Base-by-base conservation (phyloP, 2,113 vertebrate species). In the Thalassarche chlororhynchos region DNA sequence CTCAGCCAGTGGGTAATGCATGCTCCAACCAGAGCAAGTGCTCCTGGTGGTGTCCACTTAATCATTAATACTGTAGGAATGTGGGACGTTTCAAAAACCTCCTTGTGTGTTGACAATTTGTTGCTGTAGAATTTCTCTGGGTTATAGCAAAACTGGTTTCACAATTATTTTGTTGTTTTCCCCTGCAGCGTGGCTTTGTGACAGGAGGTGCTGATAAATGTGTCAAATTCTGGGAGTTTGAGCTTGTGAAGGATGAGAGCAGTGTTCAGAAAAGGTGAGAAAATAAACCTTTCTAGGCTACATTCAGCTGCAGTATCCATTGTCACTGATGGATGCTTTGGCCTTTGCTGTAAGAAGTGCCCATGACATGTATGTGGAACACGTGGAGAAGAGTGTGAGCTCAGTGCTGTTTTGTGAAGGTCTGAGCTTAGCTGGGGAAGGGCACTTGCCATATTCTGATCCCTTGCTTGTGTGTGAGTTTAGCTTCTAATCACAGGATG, bases 151-250 rank as follows among this genome's bases (percentile, higher is more conserved):
- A 92, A 12, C 5, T 62, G 25, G 11, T 82, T 94, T 91, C 42
- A 55, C 24, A 40, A 21, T 65, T 14, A 52, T 49, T 51, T 49
- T 69, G 32, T 29, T 57, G 15, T 65, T 86, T 94, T 98, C 8
- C n/a, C 38, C 72, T 97, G 62, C 87, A 99, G 99, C 98, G 98
- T 74, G 99, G 99, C 61, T 99, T 99, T 95, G 98, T 99, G 91
- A 99, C 99, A 17, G 99, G 99, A 72, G 98, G 99, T 78, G 99
- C 99, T 61, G 99, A 99, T 98, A 99, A 99, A 97, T 98, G 98
- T 3, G 99, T 99, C 94, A 99, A 99, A 93, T 99, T 99, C 97
- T 99, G 99, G 99, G 99, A 99, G 65, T 99, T 99, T 98, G 99
- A 99, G 93, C 98, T 99, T 89, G 98, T 99, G 75, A 99, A 99